Conservation (phyloP, 2,797 vertebrate genomes). For the Leptodactylus fallax region DNA sequence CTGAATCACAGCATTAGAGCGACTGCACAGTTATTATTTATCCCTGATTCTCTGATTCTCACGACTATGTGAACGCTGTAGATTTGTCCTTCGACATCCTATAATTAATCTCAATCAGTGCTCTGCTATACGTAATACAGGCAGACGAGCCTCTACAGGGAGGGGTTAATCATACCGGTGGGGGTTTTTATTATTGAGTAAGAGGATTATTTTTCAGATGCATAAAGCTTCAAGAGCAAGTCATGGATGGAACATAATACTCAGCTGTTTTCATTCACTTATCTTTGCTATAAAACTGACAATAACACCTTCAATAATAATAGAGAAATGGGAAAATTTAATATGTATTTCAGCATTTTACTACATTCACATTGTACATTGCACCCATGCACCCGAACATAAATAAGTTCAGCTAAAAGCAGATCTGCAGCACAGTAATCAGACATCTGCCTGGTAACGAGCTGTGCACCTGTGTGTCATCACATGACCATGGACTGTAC, state of each 20-base stretch:
- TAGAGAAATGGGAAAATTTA: neutral
- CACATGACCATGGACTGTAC: too few relatives aligned
- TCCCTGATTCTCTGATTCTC: neutral
- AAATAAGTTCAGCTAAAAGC: too few relatives aligned
- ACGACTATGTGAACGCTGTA: neutral
- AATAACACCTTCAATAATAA: too few relatives aligned
- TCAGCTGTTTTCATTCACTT: neutral
- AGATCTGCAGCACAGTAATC: too few relatives aligned
- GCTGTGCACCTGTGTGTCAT: too few relatives aligned
- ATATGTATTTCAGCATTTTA: neutral
- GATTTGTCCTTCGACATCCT: neutral
- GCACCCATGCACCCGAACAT: too few relatives aligned
- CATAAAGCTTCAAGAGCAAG: neutral
- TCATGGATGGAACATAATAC: neutral
- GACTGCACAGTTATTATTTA: neutral
- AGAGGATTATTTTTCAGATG: neutral
- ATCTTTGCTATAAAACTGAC: neutral
- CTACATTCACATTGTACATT: neutral
- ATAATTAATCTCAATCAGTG: constrained; percentile 1
- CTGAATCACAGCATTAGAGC: neutral
- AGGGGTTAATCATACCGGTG: neutral
- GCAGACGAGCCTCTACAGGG: neutral
- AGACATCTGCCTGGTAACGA: too few relatives aligned
- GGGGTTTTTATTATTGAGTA: neutral
- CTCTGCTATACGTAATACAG: neutral